Conservation (phyloP, 2,888 invertebrate species). For the Terebella lapidaria region DNA sequence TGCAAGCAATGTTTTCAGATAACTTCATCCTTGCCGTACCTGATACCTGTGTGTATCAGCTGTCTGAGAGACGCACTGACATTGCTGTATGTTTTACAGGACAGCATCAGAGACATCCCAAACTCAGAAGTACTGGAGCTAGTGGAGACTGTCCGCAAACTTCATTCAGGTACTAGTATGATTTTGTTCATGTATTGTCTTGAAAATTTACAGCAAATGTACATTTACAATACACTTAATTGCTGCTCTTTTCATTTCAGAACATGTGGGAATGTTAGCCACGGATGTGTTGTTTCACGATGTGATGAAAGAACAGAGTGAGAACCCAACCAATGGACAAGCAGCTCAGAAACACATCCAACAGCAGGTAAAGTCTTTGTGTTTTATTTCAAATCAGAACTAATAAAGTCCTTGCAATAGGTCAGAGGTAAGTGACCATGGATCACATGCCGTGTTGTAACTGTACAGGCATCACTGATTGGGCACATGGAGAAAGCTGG, state of each 20-base stretch:
- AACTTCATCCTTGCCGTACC: too few species aligned
- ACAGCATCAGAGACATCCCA: neutral
- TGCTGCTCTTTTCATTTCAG: neutral
- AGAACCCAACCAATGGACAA: slow-evolving; percentile 38
- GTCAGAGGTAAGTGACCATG: too few species aligned
- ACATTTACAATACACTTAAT: neutral
- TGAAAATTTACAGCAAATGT: too few species aligned
- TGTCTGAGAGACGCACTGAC: too few species aligned
- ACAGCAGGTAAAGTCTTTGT: slow-evolving; percentile 59
- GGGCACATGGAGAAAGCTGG: slow-evolving; percentile 64
- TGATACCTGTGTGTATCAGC: too few species aligned
- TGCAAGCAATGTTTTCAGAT: too few species aligned
- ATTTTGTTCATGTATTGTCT: too few species aligned
- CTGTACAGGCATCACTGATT: slow-evolving; percentile 63
- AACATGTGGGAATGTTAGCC: neutral
- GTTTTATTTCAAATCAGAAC: neutral
- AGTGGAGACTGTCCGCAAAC: neutral
- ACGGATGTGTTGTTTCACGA: slow-evolving; percentile 1
- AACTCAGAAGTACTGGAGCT: neutral
- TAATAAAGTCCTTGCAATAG: too few species aligned
- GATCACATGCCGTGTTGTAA: too few species aligned
- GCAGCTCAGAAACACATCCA: slow-evolving; percentile 65
- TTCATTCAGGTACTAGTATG: neutral
- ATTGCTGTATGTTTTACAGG: too few species aligned
- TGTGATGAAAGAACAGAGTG: slow-evolving; percentile 41